Conservation (phyloP, 2,113 vertebrate species). For the Ammospiza nelsoni region DNA sequence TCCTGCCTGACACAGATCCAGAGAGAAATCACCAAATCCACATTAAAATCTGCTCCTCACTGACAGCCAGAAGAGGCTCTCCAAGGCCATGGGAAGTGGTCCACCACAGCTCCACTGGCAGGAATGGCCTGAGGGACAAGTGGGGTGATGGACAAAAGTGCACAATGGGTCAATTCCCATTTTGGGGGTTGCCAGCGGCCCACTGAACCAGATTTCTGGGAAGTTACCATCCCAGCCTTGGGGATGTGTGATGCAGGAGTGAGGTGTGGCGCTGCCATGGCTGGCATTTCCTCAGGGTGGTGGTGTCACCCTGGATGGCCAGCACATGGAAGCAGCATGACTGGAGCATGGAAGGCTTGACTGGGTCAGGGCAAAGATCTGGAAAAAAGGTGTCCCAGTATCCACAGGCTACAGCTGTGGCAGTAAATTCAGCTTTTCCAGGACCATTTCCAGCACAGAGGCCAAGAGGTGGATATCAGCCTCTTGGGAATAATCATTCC, state of each 20-base stretch:
- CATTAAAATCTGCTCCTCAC: neutral
- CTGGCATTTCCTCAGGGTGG: conserved; percentile 28
- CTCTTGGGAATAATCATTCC: neutral
- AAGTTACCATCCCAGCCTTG: neutral
- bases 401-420: neutral
- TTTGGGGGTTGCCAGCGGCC: neutral
- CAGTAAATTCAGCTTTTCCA: neutral
- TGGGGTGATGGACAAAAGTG: neutral
- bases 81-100: neutral
- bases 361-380: neutral
- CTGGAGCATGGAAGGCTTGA: neutral
- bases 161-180: fast-evolving
- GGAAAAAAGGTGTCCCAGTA: neutral
- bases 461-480: neutral
- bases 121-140: neutral
- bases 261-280: neutral
- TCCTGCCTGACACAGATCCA: neutral
- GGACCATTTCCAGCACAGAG: neutral
- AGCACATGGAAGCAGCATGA: neutral
- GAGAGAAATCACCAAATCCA: neutral
- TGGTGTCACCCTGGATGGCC: neutral
- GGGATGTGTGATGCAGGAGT: neutral
- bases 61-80: neutral
- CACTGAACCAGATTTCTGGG: neutral
- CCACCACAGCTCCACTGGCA: neutral